A percentile compares a stretch with the other conserved stretches of the same genome.
Evolutionary conservation across 2,113 vertebrate species (phyloP).

Genomic region (Vimba vimba): DNA sequence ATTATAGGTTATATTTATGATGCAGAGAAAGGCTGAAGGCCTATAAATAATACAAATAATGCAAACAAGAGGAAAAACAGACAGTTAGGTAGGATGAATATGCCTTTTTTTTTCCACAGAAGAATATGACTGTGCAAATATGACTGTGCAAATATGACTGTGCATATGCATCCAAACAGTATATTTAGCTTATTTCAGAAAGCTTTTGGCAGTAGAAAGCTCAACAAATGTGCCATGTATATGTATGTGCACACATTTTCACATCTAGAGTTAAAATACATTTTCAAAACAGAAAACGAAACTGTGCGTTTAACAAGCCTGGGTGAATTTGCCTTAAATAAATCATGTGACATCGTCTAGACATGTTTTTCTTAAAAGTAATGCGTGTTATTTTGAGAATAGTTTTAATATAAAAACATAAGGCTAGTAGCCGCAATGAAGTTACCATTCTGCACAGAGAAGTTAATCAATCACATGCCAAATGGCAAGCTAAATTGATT

Average conservation of each 20-base stretch:
- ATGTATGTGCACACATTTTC: neutral
- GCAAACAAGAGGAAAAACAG: constrained; percentile 16
- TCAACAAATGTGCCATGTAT: neutral
- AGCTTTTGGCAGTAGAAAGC: neutral
- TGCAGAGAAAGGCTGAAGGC: constrained; percentile 14
- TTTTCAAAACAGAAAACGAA: neutral
- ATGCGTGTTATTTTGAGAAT: too few relatives aligned
- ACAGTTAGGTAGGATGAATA: neutral
- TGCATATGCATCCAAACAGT: neutral
- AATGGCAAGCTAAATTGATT: constrained; percentile 11
- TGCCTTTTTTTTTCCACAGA: neutral
- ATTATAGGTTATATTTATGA: constrained; percentile 49
- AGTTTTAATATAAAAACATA: too few relatives aligned
- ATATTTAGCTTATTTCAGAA: neutral
- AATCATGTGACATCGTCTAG: neutral
- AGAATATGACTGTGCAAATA: neutral
- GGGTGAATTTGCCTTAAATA: neutral
- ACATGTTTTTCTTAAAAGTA: neutral
- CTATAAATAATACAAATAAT: constrained; percentile 54
- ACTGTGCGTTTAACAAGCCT: neutral
- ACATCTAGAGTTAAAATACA: neutral
- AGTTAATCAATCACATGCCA: neutral
- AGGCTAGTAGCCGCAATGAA: neutral
- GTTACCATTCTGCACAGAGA: neutral
- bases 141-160: neutral